Conservation (phyloP, 1,140 invertebrate genomes). For the Agrypnia vestita region DNA sequence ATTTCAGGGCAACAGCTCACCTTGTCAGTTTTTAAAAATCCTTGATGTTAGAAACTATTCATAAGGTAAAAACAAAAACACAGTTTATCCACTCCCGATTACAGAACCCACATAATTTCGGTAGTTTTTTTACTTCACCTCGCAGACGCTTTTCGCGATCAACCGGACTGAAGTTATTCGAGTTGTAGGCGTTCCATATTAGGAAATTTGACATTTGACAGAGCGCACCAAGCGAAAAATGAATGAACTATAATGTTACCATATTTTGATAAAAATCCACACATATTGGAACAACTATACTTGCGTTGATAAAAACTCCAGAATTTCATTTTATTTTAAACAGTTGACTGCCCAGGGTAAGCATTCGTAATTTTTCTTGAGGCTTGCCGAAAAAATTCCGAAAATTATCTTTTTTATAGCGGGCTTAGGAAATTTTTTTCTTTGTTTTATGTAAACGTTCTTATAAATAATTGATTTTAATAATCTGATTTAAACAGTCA, state of each 20-base stretch:
- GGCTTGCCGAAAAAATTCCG: too few species aligned
- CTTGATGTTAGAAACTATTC: conserved; percentile 10
- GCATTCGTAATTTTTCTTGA: too few species aligned
- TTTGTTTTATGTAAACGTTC: too few species aligned
- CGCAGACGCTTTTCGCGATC: conserved; percentile 2
- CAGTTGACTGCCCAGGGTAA: background rate
- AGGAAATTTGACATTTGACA: conserved; percentile 46
- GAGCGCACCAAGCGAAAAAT: conserved; percentile 13
- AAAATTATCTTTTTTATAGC: too few species aligned
- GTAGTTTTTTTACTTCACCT: conserved; percentile 15
- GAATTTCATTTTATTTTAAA: too few species aligned
- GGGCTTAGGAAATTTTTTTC: too few species aligned
- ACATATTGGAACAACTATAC: background rate
- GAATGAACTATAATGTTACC: conserved; percentile 40
- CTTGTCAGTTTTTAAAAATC: background rate
- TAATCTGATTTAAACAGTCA: too few species aligned
- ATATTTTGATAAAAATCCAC: background rate
- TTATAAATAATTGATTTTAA: too few species aligned
- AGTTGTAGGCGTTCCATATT: conserved; percentile 46
- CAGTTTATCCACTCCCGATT: conserved; percentile 30
- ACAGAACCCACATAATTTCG: conserved; percentile 35
- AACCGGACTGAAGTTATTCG: conserved; percentile 46
- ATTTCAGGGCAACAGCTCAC: background rate
- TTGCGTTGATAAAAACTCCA: too few species aligned
- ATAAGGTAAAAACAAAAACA: conserved; percentile 19